Conservation (phyloP, 2,888 invertebrate species). For the Peribatodes rhomboidaria region DNA sequence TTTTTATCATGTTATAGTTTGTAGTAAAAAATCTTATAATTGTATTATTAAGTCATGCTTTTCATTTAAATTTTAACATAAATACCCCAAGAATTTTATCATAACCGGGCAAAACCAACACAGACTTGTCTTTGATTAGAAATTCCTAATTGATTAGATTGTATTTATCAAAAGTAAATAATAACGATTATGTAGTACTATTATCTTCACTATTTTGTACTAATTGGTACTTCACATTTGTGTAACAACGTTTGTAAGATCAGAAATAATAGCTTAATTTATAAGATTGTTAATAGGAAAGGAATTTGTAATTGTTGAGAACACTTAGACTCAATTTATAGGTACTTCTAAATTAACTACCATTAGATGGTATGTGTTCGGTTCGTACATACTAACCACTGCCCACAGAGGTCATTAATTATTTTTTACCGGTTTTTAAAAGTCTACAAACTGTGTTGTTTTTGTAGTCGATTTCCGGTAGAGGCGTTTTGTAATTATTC, state of each 20-base stretch:
- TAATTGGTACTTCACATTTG: not conserved
- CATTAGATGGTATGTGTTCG: not conserved
- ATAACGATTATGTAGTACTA: conserved; percentile 11
- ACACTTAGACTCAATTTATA: not conserved
- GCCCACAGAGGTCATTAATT: too few relatives aligned
- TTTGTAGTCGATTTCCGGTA: not conserved
- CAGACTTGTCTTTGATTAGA: conserved; percentile 6
- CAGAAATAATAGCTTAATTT: too few relatives aligned
- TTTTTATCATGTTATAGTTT: too few relatives aligned
- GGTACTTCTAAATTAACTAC: not conserved
- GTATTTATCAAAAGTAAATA: conserved; percentile 24
- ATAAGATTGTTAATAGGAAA: not conserved
- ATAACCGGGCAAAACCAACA: conserved; percentile 4
- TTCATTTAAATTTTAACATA: not conserved
- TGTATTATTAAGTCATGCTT: too few relatives aligned
- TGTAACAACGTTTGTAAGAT: too few relatives aligned
- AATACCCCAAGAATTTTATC: conserved; percentile 12
- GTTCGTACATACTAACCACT: not conserved
- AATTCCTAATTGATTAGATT: conserved; percentile 28
- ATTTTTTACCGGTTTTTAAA: not conserved
- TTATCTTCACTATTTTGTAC: not conserved
- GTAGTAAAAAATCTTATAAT: too few relatives aligned
- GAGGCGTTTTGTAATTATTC: not conserved
- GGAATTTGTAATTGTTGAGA: not conserved
- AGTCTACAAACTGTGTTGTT: not conserved